Evolutionary conservation across 2,113 vertebrate genomes (phyloP), one percentile per base, ranked within the genome.

Genomic region (Carassius gibelio): DNA sequence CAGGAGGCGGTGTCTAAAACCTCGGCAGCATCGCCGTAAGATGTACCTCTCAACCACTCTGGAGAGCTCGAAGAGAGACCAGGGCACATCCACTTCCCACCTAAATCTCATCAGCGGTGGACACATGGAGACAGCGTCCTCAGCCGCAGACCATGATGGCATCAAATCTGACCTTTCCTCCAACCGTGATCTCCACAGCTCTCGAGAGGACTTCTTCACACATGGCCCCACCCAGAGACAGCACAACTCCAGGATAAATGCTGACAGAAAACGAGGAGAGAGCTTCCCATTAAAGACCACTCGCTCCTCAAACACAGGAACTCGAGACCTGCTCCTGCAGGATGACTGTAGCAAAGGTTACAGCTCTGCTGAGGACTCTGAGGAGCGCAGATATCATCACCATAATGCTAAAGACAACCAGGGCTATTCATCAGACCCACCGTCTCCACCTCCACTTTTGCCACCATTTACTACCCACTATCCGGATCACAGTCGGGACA

Each of bases 61-160:
- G 26, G 95, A 96, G 0, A 84, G 91, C 10, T 94, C 93, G 50
- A 95, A 93, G 69, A 92, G 94, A 69, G 96, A 96, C 91, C 96
- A 97, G 88, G 93, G 95, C 75, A 96, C 96, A 17, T 96, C 96
- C 3, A 96, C 95, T 92, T 96, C 96, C 11, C 96, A 96, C 88
- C 92, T 96, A 50, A 94, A 96, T 87, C 96, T 96, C 30, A 96
- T 96, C 84, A 96, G 95, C 82, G 92, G 94, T 23, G 94, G 94
- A 80, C 93, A 94, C 83, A 85, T 95, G 87, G 95, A 96, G 87
- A 92, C 92, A 0, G 89, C 90, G 1, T 94, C 95, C 1, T 90
- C 93, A n/a, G 87, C 91, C 0, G 94, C 94, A 0, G 94, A 95
- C 80, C 93, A 92, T 5, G 95, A 94, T 38, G 91, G 91, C 3